phyloP scores from a whole-genome alignment of 2,888 invertebrate species.

The Perizoma flavofasciatum region DNA sequence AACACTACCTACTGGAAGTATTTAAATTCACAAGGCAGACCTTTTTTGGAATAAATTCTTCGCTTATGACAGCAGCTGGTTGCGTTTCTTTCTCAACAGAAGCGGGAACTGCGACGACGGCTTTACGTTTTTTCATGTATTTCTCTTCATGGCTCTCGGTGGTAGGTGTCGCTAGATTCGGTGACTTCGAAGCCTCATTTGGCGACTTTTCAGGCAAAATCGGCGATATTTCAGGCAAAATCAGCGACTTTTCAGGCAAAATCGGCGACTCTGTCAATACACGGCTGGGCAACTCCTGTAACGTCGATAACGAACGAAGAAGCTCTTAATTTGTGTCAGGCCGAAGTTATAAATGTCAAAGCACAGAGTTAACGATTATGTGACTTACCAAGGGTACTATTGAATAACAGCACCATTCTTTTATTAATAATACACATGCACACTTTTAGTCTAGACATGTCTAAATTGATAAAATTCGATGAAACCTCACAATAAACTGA shows the following conservation, averaged over 20 bases:
- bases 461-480: neutral
- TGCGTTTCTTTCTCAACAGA: constrained; percentile 51
- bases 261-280: neutral
- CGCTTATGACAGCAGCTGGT: constrained; percentile 8
- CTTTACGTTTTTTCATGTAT: constrained; percentile 78
- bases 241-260: too few species aligned
- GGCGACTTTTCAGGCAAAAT: neutral
- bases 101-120: constrained; percentile 50
- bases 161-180: neutral
- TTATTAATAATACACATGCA: constrained; percentile 6
- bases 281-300: constrained; percentile 18
- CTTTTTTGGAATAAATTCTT: constrained; percentile 14
- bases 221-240: too few species aligned
- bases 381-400: constrained; percentile 7
- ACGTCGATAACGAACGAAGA: constrained; percentile 8
- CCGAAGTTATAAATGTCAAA: constrained; percentile 1
- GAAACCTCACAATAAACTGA: neutral
- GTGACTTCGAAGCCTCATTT: neutral
- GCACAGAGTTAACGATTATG: constrained; percentile 1
- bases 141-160: constrained; percentile 42
- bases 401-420: neutral
- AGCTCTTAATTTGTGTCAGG: neutral
- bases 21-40: constrained; percentile 9
- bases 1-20: constrained; percentile 1
- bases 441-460: constrained; percentile 6